phyloP scores from a whole-genome alignment of 2,113 vertebrate genomes.

The Platysternon megacephalum region DNA sequence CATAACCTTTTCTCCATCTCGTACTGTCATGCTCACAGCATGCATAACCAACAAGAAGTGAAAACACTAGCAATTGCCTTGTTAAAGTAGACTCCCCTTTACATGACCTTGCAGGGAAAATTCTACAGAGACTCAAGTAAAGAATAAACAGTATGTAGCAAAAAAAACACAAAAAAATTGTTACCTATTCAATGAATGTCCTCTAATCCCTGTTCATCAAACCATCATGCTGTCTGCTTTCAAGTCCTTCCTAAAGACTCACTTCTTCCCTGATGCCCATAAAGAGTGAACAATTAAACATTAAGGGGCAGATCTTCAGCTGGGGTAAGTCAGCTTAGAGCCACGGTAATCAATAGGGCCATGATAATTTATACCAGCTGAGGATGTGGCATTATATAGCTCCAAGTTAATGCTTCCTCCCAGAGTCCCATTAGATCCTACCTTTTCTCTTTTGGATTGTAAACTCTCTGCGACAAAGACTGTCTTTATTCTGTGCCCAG shows the following conservation, averaged over 20 bases:
- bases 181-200: constrained; percentile 18
- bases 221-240: background rate
- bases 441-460: background rate
- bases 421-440: constrained; percentile 32
- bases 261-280: background rate
- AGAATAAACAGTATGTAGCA: background rate
- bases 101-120: constrained; percentile 1
- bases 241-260: background rate
- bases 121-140: background rate
- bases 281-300: constrained; percentile 31
- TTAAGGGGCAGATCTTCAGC: background rate
- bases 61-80: constrained; percentile 30
- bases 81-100: background rate
- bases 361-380: constrained; percentile 7
- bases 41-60: constrained; percentile 10
- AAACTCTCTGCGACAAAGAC: background rate
- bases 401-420: background rate
- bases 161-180: constrained; percentile 4
- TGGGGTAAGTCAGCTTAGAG: background rate
- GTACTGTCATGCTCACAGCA: constrained; percentile 20
- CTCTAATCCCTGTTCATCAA: background rate
- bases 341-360: background rate
- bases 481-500: constrained; percentile 16
- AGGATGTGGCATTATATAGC: constrained; percentile 15
- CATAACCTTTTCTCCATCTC: background rate